Evolutionary conservation across 1,140 invertebrate genomes (phyloP).

Genomic region (Augochlora pura): DNA sequence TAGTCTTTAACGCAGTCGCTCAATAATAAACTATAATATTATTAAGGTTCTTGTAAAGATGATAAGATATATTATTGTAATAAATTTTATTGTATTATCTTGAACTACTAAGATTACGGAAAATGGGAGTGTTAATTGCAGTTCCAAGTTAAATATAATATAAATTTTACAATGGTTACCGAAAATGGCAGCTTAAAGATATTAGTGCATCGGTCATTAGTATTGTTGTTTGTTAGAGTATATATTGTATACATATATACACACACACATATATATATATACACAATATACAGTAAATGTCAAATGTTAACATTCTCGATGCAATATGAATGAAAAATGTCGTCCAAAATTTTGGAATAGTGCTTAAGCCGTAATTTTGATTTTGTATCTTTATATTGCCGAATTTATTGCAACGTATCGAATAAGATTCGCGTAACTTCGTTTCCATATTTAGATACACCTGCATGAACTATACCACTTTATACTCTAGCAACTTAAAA

Average conservation of each 20-base stretch:
- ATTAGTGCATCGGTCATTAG: slow-evolving; percentile 34
- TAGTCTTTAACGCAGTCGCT: slow-evolving; percentile 47
- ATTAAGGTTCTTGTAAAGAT: slow-evolving; percentile 50
- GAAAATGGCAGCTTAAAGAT: slow-evolving; percentile 14
- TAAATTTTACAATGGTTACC: slow-evolving; percentile 24
- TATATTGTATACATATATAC: no score
- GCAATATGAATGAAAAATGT: slow-evolving; percentile 26
- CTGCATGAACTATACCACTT: slow-evolving; percentile 26
- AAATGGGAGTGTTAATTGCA: slow-evolving; percentile 37
- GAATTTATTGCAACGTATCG: slow-evolving; percentile 33
- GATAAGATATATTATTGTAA: slow-evolving; percentile 35
- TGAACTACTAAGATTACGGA: slow-evolving; percentile 31
- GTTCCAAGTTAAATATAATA: slow-evolving; percentile 31
- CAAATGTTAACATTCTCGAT: slow-evolving; percentile 19
- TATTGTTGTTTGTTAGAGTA: slow-evolving; percentile 16
- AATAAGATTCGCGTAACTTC: slow-evolving; percentile 3
- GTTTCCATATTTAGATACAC: slow-evolving; percentile 28
- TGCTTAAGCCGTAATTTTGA: slow-evolving; percentile 9
- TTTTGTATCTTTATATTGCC: slow-evolving; percentile 27
- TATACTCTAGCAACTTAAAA: neutral
- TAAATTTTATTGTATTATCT: slow-evolving; percentile 46
- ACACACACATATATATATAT: no score
- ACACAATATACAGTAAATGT: slow-evolving; percentile 4
- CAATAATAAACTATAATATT: slow-evolving; percentile 54
- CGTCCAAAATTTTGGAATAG: slow-evolving; percentile 23